Percentiles rank a stretch among this genome's conserved stretches.
phyloP scores from a whole-genome alignment of 2,113 vertebrate genomes.

The Podarcis raffonei region DNA sequence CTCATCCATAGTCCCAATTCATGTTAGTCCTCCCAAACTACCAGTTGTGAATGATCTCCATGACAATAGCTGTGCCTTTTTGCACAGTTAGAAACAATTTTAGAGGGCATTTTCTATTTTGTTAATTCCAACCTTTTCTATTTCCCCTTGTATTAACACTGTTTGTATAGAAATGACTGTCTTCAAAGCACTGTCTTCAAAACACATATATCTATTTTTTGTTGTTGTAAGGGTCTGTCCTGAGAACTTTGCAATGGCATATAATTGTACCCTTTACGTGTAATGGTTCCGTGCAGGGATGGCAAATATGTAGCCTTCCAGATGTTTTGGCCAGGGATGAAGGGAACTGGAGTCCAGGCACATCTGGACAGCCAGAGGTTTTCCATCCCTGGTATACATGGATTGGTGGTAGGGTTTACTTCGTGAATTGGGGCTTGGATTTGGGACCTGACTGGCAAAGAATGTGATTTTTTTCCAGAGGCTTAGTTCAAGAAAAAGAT shows the following conservation, averaged over 20 bases:
- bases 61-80: constrained; percentile 43
- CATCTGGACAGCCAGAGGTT: not conserved
- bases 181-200: constrained; percentile 51
- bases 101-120: constrained; percentile 28
- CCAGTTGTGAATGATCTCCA: constrained; percentile 29
- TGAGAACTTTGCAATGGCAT: constrained; percentile 22
- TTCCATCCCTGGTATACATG: not conserved
- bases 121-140: constrained; percentile 17
- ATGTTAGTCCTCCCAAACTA: constrained; percentile 26
- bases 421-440: not conserved
- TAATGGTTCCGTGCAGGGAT: not conserved
- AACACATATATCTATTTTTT: constrained; percentile 18
- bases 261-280: constrained; percentile 4
- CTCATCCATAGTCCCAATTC: constrained; percentile 7
- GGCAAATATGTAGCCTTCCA: not conserved
- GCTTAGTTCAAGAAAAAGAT: not conserved
- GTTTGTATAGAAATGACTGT: constrained; percentile 43
- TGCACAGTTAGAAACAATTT: constrained; percentile 24
- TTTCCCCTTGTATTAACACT: constrained; percentile 20
- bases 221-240: constrained; percentile 27
- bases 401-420: not conserved
- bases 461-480: not conserved
- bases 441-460: not conserved
- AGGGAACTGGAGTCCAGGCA: not conserved
- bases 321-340: not conserved